A percentile compares a stretch with the other conserved stretches of the same genome.
These are phyloP conservation scores for Mythimna loreyi DNA, from an alignment of 2,888 invertebrate genomes.

Conservation along the genomic window DNA sequence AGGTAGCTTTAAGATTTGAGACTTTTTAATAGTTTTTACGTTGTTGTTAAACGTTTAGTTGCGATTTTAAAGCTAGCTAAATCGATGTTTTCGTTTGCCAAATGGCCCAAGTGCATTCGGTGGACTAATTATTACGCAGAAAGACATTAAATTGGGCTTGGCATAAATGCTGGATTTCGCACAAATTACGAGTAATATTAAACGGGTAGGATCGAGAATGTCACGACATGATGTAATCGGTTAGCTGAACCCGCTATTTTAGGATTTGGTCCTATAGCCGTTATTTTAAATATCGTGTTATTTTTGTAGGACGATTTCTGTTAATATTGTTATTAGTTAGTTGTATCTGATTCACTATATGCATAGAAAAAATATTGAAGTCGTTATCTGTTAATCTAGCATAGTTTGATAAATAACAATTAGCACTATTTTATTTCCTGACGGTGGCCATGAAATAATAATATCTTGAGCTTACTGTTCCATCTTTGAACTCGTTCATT, in stretches of 20 bases:
- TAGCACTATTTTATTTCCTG: background rate
- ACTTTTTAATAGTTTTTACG: conserved; percentile 15
- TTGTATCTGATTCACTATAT: conserved; percentile 15
- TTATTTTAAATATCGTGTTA: conserved; percentile 76
- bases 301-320: conserved; percentile 69
- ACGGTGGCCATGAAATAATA: background rate
- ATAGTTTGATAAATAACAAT: conserved; percentile 1
- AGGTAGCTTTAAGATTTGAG: conserved; percentile 58
- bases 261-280: conserved; percentile 75
- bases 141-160: conserved; percentile 84
- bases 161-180: conserved; percentile 80
- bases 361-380: background rate
- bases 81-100: conserved; percentile 67
- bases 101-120: conserved; percentile 69
- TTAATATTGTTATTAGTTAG: conserved; percentile 52
- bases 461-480: background rate
- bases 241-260: conserved; percentile 83
- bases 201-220: conserved; percentile 79
- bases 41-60: conserved; percentile 43
- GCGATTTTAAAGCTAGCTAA: conserved; percentile 36
- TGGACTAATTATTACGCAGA: conserved; percentile 79
- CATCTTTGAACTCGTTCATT: background rate
- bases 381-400: background rate
- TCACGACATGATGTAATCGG: conserved; percentile 84
- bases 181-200: conserved; percentile 81